These are phyloP conservation scores for Hephaestus fuliginosus DNA, from an alignment of 2,797 vertebrate genomes.

Conservation along the genomic window DNA sequence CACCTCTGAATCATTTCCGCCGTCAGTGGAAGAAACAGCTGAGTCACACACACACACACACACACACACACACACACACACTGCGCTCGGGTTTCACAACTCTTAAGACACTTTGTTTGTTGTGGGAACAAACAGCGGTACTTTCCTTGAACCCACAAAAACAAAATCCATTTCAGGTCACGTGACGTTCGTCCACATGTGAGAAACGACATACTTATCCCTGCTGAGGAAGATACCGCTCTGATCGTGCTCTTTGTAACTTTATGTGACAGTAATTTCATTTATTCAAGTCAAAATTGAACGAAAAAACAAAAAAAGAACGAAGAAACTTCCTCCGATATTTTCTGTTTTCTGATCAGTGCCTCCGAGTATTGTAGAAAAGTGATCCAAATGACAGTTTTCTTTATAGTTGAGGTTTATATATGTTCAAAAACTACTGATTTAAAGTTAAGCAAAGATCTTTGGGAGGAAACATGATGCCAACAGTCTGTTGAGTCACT, in stretches of 20 bases:
- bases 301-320: background rate
- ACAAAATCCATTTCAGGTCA: conserved; percentile 14
- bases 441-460: background rate
- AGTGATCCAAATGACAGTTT: background rate
- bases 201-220: no score
- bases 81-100: conserved; percentile 66
- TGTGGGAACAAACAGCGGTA: conserved; percentile 62
- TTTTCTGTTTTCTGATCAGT: background rate
- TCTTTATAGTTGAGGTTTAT: background rate
- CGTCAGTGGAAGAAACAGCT: conserved; percentile 67
- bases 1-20: conserved; percentile 36
- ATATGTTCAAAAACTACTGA: no score
- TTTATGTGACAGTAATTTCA: background rate
- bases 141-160: conserved; percentile 23
- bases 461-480: background rate
- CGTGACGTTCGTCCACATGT: conserved; percentile 2
- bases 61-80: conserved; percentile 28
- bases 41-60: conserved; percentile 75
- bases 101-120: conserved; percentile 63
- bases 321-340: no score
- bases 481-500: background rate
- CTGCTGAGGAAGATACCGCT: no score
- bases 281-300: background rate
- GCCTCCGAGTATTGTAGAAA: no score
- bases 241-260: background rate